These are phyloP conservation scores for Eugnorisma glareosa DNA, from an alignment of 2,888 invertebrate species.

Conservation along the genomic window DNA sequence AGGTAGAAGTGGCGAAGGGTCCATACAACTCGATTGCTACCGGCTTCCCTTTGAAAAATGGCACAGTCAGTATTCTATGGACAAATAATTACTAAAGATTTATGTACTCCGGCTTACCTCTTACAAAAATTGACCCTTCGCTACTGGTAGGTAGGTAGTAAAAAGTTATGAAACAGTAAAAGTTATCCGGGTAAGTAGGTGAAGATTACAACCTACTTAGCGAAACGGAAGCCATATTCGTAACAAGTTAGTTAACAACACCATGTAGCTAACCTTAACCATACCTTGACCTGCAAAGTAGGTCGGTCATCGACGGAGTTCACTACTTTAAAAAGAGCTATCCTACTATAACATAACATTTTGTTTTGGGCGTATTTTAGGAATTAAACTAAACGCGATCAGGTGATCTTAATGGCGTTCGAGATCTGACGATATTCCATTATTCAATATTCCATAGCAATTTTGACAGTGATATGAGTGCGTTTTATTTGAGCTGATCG, in stretches of 20 bases:
- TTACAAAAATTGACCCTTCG: too few relatives aligned
- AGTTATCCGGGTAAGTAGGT: conserved; percentile 1
- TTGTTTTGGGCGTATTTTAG: background rate
- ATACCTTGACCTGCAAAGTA: conserved; percentile 2
- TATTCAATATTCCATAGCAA: background rate
- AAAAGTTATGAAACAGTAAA: background rate
- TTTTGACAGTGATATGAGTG: background rate
- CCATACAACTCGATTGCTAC: too few relatives aligned
- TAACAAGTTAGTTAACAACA: conserved; percentile 6
- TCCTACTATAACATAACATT: background rate
- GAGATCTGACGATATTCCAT: background rate
- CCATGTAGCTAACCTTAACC: too few relatives aligned
- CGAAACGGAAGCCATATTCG: conserved; percentile 32
- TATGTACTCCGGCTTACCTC: too few relatives aligned
- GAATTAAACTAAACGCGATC: background rate
- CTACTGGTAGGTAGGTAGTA: too few relatives aligned
- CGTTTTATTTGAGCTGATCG: background rate
- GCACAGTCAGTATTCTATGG: too few relatives aligned
- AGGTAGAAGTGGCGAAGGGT: too few relatives aligned
- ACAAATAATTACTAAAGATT: too few relatives aligned
- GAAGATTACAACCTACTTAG: conserved; percentile 14
- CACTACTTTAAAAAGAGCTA: background rate
- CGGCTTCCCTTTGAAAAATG: too few relatives aligned
- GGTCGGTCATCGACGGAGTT: too few relatives aligned
- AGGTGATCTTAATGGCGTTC: background rate